These are phyloP conservation scores for Eudasyphora cyanicolor DNA, from an alignment of 2,888 invertebrate species.

Conservation along the genomic window DNA sequence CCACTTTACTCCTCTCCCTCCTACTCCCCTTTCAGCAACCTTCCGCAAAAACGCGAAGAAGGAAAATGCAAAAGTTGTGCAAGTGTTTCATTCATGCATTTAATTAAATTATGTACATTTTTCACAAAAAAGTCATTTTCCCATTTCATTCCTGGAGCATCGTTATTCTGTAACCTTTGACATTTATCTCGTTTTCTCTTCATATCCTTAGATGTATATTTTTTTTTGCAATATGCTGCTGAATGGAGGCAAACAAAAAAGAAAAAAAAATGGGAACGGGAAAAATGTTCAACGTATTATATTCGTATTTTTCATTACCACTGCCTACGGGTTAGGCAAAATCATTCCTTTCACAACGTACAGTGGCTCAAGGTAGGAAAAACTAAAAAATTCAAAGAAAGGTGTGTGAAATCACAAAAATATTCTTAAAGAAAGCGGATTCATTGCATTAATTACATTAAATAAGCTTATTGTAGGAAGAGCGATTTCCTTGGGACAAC, in stretches of 20 bases:
- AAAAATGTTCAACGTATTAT: neutral
- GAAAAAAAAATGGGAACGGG: too few relatives aligned
- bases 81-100: conserved; percentile 18
- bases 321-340: neutral
- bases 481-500: too few relatives aligned
- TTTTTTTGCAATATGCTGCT: conserved; percentile 1
- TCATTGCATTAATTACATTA: too few relatives aligned
- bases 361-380: neutral
- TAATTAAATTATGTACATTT: conserved; percentile 31
- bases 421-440: too few relatives aligned
- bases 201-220: conserved; percentile 3
- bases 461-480: too few relatives aligned
- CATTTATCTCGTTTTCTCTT: conserved; percentile 13
- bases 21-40: too few relatives aligned
- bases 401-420: too few relatives aligned
- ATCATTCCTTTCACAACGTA: neutral
- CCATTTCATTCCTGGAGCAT: neutral
- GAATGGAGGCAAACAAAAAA: neutral
- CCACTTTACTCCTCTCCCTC: too few relatives aligned
- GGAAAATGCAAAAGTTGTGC: neutral
- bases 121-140: conserved; percentile 10
- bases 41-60: neutral
- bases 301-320: conserved; percentile 1
- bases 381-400: neutral
- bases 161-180: conserved; percentile 15